Percentiles rank a stretch among this genome's conserved stretches.
These are phyloP conservation scores for Podargus strigoides DNA, from an alignment of 2,797 vertebrate species.

Conservation along the genomic window DNA sequence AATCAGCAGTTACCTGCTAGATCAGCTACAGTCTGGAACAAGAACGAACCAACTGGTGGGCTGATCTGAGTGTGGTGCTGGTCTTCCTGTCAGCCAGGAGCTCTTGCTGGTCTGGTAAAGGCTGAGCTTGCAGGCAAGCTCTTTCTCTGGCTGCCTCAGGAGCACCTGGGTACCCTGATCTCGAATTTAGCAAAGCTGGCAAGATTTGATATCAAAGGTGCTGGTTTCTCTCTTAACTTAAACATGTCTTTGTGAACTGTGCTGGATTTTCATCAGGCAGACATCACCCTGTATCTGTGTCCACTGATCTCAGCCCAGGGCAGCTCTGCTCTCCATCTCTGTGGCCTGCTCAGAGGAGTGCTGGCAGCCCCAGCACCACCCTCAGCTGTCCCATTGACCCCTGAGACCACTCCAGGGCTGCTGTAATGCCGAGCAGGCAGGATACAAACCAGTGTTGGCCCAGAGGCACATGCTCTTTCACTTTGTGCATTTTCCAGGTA, in stretches of 20 bases:
- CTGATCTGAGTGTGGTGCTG: neutral
- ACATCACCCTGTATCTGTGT: fast-evolving
- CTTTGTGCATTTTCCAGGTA: fast-evolving
- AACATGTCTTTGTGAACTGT: neutral
- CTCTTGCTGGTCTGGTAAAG: neutral
- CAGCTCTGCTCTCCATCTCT: neutral
- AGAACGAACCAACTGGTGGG: neutral
- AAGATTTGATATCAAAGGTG: neutral
- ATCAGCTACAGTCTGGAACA: neutral
- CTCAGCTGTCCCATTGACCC: neutral
- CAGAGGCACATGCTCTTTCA: neutral
- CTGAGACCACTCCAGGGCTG: neutral
- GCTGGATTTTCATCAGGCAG: too few species aligned
- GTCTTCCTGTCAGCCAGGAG: neutral
- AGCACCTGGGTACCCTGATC: neutral
- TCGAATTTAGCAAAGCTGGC: neutral
- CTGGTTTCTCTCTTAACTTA: neutral
- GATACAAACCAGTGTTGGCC: neutral
- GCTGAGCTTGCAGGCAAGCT: neutral
- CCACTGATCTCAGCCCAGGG: neutral
- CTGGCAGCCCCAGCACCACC: neutral
- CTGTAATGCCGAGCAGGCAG: neutral
- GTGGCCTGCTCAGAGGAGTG: neutral
- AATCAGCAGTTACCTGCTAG: neutral
- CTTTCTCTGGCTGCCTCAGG: neutral